These are phyloP conservation scores for Sander vitreus DNA, from an alignment of 2,113 vertebrate species.

Conservation along the genomic window DNA sequence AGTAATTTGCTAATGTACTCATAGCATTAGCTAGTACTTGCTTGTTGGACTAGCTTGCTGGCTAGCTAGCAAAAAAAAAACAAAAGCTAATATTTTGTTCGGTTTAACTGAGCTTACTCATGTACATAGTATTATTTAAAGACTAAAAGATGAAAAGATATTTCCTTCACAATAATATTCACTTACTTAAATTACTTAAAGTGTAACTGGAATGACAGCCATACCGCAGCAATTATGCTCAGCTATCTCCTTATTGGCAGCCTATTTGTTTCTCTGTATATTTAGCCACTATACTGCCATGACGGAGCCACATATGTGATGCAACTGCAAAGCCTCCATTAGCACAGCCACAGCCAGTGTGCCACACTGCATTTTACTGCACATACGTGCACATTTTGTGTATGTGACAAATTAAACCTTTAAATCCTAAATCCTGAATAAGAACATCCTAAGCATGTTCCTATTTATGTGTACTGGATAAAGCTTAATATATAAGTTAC, in stretches of 20 bases:
- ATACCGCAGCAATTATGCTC: background rate
- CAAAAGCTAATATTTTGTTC: background rate
- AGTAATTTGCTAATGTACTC: background rate
- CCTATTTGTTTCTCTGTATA: background rate
- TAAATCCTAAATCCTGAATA: constrained; percentile 7
- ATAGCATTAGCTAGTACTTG: background rate
- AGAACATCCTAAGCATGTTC: background rate
- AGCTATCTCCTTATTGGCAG: background rate
- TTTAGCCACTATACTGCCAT: background rate
- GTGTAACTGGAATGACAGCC: background rate
- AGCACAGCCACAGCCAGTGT: background rate
- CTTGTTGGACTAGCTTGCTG: background rate
- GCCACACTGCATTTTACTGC: background rate
- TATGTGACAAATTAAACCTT: constrained; percentile 1
- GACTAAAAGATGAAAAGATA: background rate
- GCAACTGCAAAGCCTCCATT: background rate
- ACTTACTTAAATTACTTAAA: background rate
- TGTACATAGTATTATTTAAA: too few relatives aligned
- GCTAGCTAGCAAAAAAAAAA: background rate
- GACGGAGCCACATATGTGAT: constrained; percentile 10
- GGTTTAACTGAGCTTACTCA: too few relatives aligned
- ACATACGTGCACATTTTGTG: constrained; percentile 4
- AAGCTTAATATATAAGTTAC: background rate
- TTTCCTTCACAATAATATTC: background rate
- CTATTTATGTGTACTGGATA: background rate